Conservation (phyloP, 2,113 vertebrate species). For the Saimiri boliviensis region DNA sequence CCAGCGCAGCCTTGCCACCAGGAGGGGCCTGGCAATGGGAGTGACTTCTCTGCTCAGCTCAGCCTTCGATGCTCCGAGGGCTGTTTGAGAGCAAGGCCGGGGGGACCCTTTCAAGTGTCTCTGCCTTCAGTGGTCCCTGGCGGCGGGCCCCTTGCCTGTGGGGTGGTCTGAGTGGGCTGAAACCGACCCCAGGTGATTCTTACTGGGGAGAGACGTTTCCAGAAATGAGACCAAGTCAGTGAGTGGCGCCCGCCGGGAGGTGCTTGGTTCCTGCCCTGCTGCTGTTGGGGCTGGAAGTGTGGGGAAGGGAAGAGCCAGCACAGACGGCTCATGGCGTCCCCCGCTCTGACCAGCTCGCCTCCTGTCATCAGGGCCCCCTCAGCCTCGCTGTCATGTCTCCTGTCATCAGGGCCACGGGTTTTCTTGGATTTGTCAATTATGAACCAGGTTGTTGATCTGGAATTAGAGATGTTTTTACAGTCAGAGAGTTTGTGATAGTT, state of each 20-base stretch:
- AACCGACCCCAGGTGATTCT: neutral
- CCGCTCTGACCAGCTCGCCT: neutral
- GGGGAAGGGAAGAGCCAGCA: fast-evolving
- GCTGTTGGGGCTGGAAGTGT: fast-evolving
- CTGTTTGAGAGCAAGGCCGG: neutral
- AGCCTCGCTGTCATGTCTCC: no score
- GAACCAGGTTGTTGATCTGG: neutral
- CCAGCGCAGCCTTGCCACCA: fast-evolving
- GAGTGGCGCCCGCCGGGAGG: fast-evolving
- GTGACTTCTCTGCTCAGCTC: neutral
- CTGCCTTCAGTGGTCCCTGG: fast-evolving
- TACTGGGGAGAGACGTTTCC: neutral
- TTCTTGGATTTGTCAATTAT: fast-evolving
- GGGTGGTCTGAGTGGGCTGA: neutral
- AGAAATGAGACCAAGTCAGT: neutral
- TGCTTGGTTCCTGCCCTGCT: fast-evolving
- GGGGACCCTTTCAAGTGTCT: neutral
- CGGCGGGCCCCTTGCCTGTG: fast-evolving
- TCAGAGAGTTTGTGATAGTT: neutral
- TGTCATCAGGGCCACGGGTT: neutral
- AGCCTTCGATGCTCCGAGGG: neutral
- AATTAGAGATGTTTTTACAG: neutral
- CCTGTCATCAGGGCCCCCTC: neutral
- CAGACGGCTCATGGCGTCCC: fast-evolving
- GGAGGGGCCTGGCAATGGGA: neutral